These are phyloP conservation scores for Columba guinea DNA, from an alignment of 2,797 vertebrate genomes.

Conservation along the genomic window DNA sequence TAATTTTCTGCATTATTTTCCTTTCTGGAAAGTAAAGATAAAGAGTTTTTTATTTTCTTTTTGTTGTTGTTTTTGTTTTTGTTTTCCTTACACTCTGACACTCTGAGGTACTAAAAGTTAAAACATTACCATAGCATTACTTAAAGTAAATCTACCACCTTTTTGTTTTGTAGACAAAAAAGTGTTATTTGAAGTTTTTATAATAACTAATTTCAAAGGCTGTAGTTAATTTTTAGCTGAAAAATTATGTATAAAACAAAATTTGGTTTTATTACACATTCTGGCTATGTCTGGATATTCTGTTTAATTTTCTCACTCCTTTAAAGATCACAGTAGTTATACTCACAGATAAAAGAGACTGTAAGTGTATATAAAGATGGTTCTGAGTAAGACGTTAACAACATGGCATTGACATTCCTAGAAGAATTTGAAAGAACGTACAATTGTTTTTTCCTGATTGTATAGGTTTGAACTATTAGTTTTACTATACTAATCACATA, in stretches of 20 bases:
- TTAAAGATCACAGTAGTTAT: not conserved
- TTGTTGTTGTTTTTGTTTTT: not conserved
- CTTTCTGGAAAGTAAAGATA: not conserved
- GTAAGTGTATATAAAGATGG: not conserved
- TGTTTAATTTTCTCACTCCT: not conserved
- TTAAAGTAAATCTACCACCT: not conserved
- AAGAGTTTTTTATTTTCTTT: not conserved
- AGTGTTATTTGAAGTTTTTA: not conserved
- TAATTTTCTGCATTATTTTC: not conserved
- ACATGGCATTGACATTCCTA: not conserved
- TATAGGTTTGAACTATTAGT: not conserved
- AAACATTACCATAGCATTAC: not conserved
- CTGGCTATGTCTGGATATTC: not conserved
- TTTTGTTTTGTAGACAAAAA: not conserved
- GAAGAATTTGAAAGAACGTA: rapidly evolving
- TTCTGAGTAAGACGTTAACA: not conserved
- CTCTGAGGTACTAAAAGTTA: not conserved
- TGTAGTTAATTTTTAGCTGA: not conserved
- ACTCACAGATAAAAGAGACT: not conserved
- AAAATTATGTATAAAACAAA: not conserved
- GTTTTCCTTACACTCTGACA: not conserved
- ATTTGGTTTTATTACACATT: not conserved
- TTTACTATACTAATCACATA: not conserved
- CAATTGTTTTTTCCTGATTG: rapidly evolving
- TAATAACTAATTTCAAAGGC: not conserved